phyloP scores from a whole-genome alignment of 2,888 invertebrate genomes.

The Cordilura impudica region DNA sequence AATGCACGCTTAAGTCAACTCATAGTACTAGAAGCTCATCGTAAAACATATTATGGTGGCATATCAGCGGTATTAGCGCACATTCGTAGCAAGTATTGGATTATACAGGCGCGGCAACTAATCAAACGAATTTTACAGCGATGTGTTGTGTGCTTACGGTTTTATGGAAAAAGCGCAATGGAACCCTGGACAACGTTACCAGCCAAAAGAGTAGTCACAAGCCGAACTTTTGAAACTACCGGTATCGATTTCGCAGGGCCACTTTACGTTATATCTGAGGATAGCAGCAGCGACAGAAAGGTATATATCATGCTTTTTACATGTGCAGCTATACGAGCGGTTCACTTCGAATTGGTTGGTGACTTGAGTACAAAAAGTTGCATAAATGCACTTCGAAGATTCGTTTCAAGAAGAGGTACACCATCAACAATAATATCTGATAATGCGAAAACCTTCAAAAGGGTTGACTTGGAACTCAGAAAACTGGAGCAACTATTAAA shows the following conservation, averaged over 20 bases:
- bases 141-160: slow-evolving; percentile 48
- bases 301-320: slow-evolving; percentile 47
- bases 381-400: slow-evolving; percentile 46
- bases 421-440: slow-evolving; percentile 40
- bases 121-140: slow-evolving; percentile 34
- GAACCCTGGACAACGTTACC: slow-evolving; percentile 51
- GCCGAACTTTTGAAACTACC: slow-evolving; percentile 50
- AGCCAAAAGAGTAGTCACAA: slow-evolving; percentile 33
- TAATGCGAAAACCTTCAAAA: slow-evolving; percentile 47
- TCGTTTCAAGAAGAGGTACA: slow-evolving; percentile 39
- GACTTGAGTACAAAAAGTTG: slow-evolving; percentile 46
- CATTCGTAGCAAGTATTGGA: slow-evolving; percentile 47
- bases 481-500: slow-evolving; percentile 26
- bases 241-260: slow-evolving; percentile 51
- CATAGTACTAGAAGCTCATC: slow-evolving; percentile 47
- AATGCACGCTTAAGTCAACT: slow-evolving; percentile 34
- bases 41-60: slow-evolving; percentile 36
- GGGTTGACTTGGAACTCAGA: slow-evolving; percentile 29
- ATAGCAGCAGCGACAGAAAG: slow-evolving; percentile 18
- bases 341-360: slow-evolving; percentile 45
- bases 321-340: slow-evolving; percentile 47
- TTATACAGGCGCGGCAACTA: slow-evolving; percentile 43
- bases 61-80: slow-evolving; percentile 35
- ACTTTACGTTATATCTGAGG: slow-evolving; percentile 30
- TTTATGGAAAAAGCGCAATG: slow-evolving; percentile 45